Evolutionary conservation across 2,797 vertebrate species (phyloP), one percentile per base, ranked within the genome.

Genomic region (Aphelocoma californica): DNA sequence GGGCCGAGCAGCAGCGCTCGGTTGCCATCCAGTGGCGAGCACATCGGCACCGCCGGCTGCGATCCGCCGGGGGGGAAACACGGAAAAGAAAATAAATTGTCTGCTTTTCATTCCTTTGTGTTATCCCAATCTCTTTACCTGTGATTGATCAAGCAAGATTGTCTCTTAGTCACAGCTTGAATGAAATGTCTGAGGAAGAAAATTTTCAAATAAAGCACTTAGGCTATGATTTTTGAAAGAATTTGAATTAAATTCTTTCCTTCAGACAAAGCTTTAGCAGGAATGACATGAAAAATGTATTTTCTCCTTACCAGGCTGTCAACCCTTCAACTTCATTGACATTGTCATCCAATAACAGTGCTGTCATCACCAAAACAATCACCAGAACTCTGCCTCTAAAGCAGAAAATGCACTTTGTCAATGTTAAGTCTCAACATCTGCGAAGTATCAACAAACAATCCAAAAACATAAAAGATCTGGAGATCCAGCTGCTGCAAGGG

Each of bases 271-370:
- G 56, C 66, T 86, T 87, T 57, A 83, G 65, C 38, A 86, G 83
- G 92, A 93, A 54, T 84, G 65, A 86, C 51, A 73, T 67, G 47
- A 73, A 90, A 84, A 73, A 90, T 61, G 6, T 81, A 51, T 92
- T 88, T 90, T 77, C 82, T 89, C 74, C 93, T 94, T 90, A 47
- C 40, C 81, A 87, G 87, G 74, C 71, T 81, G 79, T 88, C 82
- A 93, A 23, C 34, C 31, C 66, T 92, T 88, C 95, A 81, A 18
- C 75, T 91, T 71, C 93, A 53, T 18, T 65, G 72, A 47, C 67
- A 4, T 1, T 92, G 78, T 42, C 79, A 65, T 70, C 82, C 71
- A 91, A 32, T 20, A 86, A 72, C 31, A 4, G 40, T 42, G 67
- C 95, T 93, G 83, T 66, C 86, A 78, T 56, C 82, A 72, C 88